These are phyloP conservation scores for Zoanthus sociatus DNA, from an alignment of 92 coral and sea anemone genomes.

Conservation along the genomic window DNA sequence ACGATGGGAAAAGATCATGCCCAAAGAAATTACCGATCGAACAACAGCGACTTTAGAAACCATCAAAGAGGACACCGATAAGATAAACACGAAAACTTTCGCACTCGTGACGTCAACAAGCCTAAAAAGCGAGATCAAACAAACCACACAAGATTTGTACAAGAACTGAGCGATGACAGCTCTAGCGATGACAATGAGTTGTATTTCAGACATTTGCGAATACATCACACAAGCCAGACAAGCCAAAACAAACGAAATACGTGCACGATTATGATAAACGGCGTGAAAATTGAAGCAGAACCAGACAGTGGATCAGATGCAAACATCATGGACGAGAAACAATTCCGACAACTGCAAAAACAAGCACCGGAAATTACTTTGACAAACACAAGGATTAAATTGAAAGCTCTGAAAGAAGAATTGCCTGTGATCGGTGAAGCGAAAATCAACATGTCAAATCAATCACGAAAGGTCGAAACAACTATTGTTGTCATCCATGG, in stretches of 20 bases:
- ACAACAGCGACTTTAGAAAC: no score
- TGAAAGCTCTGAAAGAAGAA: constrained; percentile 11
- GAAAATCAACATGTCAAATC: constrained; percentile 54
- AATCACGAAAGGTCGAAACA: constrained; percentile 53
- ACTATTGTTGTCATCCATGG: constrained; percentile 58
- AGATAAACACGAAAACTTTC: constrained; percentile 16
- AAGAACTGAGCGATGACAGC: no score
- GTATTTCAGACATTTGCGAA: background rate
- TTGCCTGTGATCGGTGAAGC: constrained; percentile 69
- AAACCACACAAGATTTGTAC: background rate
- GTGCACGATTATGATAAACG: background rate
- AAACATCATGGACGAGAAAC: background rate
- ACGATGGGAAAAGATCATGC: background rate
- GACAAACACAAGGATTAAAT: constrained; percentile 50
- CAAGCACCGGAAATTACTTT: constrained; percentile 60
- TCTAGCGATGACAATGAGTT: constrained; percentile 31
- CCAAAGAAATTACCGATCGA: background rate
- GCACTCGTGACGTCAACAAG: constrained; percentile 20
- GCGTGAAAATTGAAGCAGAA: constrained; percentile 10
- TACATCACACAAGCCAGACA: background rate
- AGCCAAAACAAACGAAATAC: background rate
- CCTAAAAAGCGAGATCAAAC: background rate
- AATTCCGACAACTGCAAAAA: background rate
- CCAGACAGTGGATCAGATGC: constrained; percentile 45
- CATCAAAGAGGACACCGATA: background rate